phyloP scores from a whole-genome alignment of 2,888 invertebrate genomes.

The Drosophila putrida region DNA sequence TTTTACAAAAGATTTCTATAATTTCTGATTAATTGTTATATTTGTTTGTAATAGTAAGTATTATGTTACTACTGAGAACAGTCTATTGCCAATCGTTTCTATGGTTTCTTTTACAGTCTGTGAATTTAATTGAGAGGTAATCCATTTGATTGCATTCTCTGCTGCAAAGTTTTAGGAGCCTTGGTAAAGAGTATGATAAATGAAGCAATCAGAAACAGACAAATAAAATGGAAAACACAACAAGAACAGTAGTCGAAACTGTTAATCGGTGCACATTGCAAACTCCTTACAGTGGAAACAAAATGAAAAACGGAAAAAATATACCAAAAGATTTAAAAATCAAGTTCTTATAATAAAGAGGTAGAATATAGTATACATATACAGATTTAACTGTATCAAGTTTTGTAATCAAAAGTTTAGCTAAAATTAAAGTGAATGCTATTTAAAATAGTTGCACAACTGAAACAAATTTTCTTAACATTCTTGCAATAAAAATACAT shows the following conservation, averaged over 20 bases:
- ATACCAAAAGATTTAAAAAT: neutral
- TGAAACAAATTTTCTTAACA: slow-evolving; percentile 19
- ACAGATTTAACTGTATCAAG: neutral
- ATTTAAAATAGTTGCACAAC: slow-evolving; percentile 9
- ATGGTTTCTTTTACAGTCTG: no score
- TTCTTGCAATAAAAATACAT: slow-evolving; percentile 32
- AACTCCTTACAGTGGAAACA: slow-evolving; percentile 13
- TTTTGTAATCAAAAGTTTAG: neutral
- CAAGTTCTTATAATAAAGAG: neutral
- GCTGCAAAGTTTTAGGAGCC: neutral
- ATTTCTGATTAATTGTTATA: neutral
- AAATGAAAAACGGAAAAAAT: neutral
- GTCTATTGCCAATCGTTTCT: neutral
- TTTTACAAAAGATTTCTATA: no score
- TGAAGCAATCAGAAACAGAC: slow-evolving; percentile 37
- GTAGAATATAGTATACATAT: neutral
- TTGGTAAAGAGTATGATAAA: slow-evolving; percentile 27
- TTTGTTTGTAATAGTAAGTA: no score
- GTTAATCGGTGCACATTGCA: slow-evolving; percentile 61
- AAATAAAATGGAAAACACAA: slow-evolving; percentile 14
- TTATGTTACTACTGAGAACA: no score
- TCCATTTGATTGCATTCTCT: no score
- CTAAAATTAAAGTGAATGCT: neutral
- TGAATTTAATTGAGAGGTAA: no score
- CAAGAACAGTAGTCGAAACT: slow-evolving; percentile 23